Conservation (phyloP, 2,113 vertebrate species). For the Odontophorus gujanensis region DNA sequence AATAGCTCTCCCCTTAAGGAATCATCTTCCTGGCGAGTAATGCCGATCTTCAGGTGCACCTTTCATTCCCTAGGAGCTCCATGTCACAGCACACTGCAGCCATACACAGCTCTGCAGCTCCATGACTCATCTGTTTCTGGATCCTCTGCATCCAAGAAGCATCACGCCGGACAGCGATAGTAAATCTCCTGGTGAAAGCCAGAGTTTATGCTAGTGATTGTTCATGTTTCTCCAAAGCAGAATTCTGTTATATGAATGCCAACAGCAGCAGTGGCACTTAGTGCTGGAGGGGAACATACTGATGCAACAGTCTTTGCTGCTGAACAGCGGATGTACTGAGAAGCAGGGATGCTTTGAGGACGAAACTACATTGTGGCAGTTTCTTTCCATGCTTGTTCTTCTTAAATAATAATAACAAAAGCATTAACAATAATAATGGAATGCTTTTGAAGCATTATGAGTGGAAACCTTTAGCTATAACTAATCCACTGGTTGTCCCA, state of each 20-base stretch:
- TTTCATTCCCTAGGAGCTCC: background rate
- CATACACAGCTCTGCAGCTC: background rate
- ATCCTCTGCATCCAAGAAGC: conserved; percentile 2
- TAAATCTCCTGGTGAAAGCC: conserved; percentile 23
- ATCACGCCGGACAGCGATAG: background rate
- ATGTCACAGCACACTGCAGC: background rate
- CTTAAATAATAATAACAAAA: background rate
- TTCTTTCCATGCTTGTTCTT: background rate
- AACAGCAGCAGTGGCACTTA: background rate
- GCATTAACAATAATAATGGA: background rate
- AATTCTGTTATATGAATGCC: background rate
- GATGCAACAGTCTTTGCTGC: background rate
- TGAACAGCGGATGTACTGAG: background rate
- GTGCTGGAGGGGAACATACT: background rate
- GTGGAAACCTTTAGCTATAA: background rate
- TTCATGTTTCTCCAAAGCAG: conserved; percentile 25
- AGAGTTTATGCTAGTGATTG: conserved; percentile 24
- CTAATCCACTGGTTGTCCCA: background rate
- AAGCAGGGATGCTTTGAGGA: background rate
- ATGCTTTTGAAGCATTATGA: background rate
- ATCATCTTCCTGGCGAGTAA: background rate
- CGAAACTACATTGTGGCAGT: background rate
- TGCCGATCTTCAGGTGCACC: background rate
- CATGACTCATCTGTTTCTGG: conserved; percentile 23
- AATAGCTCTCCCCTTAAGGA: background rate